Percentiles rank a stretch among this genome's conserved stretches.
phyloP scores from a whole-genome alignment of 2,113 vertebrate species.

The Apistogramma diplotaenia region DNA sequence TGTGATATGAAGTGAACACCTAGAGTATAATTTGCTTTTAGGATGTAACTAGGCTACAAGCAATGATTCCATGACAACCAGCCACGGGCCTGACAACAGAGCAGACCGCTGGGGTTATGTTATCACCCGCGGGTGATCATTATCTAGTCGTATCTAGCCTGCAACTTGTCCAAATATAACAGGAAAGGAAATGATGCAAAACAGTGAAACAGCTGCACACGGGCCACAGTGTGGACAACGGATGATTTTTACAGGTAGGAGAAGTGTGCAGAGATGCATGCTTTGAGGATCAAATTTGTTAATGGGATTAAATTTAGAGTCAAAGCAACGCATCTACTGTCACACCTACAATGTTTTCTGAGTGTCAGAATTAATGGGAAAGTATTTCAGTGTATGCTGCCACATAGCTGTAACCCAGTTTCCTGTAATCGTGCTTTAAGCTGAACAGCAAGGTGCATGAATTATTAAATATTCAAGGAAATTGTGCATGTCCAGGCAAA shows the following conservation, averaged over 20 bases:
- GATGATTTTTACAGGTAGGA: slow-evolving; percentile 76
- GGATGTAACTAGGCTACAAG: slow-evolving; percentile 31
- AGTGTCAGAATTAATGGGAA: background rate
- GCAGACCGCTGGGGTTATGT: slow-evolving; percentile 23
- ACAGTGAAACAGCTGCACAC: background rate
- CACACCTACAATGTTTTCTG: background rate
- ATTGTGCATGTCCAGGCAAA: background rate
- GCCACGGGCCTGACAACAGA: slow-evolving; percentile 42
- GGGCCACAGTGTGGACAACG: slow-evolving; percentile 46
- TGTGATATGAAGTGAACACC: background rate
- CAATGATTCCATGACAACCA: slow-evolving; percentile 50
- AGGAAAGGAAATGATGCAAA: background rate
- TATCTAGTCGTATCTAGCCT: background rate
- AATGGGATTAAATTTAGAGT: background rate
- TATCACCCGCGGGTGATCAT: background rate
- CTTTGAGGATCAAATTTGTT: background rate
- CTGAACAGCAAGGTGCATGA: background rate
- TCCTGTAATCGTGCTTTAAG: background rate
- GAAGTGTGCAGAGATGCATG: background rate
- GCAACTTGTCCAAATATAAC: background rate
- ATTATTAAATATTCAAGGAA: background rate
- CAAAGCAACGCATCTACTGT: background rate
- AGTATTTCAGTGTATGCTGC: background rate
- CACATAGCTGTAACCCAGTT: background rate
- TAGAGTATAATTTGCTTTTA: background rate